These are phyloP conservation scores for Sebastes hopkinsi DNA, from an alignment of 2,797 vertebrate species.

Conservation along the genomic window DNA sequence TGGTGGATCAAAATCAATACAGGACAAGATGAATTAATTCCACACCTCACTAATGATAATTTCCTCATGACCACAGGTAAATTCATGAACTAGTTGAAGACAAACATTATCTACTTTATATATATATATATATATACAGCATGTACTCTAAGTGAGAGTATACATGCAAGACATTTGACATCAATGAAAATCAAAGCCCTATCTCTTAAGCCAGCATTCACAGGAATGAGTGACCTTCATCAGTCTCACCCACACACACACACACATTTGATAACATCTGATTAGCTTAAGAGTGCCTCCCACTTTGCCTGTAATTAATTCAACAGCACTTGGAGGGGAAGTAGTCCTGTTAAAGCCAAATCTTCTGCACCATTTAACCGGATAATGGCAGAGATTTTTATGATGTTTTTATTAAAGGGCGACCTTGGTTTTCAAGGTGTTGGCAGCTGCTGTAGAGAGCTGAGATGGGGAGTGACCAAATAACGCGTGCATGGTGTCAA, in stretches of 20 bases:
- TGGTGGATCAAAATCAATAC: neutral
- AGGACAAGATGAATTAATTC: neutral
- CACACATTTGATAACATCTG: conserved; percentile 45
- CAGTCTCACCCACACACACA: neutral
- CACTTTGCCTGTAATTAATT: conserved; percentile 77
- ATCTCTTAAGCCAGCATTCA: conserved; percentile 32
- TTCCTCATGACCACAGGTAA: neutral
- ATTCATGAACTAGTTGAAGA: neutral
- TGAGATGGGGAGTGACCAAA: conserved; percentile 42
- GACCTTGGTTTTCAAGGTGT: conserved; percentile 76
- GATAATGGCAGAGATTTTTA: conserved; percentile 80
- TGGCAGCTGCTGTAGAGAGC: conserved; percentile 45
- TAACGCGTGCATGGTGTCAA: conserved; percentile 25
- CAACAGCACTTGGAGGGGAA: conserved; percentile 65
- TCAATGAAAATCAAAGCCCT: conserved; percentile 39
- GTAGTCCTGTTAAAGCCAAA: conserved; percentile 71
- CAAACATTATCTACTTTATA: neutral
- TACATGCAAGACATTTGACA: conserved; percentile 21
- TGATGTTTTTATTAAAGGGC: conserved; percentile 75
- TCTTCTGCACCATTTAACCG: conserved; percentile 85
- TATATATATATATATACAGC: too few relatives aligned
- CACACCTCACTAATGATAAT: neutral
- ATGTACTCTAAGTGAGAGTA: neutral
- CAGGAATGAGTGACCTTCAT: conserved; percentile 64
- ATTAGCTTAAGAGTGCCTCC: conserved; percentile 68